A percentile compares a stretch with the other conserved stretches of the same genome.
Evolutionary conservation across 2,113 vertebrate species (phyloP).

Genomic region (Chloropsis cyanopogon): DNA sequence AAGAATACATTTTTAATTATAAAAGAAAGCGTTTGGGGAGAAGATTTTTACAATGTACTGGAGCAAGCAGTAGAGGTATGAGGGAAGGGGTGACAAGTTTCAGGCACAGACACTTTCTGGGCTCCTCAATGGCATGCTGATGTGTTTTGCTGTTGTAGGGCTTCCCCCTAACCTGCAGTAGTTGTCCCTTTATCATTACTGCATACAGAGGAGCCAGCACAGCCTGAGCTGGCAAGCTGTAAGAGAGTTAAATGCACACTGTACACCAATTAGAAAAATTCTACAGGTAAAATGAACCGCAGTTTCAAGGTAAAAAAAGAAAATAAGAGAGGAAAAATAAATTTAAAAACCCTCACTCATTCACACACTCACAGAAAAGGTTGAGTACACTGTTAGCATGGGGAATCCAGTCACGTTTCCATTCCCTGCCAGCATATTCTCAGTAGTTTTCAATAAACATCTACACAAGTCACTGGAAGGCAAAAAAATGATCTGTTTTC

Average conservation of each 20-base stretch:
- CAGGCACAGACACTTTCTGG: not conserved
- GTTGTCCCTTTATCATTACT: not conserved
- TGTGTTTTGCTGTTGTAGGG: not conserved
- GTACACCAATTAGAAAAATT: not conserved
- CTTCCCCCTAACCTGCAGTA: not conserved
- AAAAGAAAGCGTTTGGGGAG: not conserved
- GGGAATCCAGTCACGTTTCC: not conserved
- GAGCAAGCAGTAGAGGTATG: not conserved
- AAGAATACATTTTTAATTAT: not conserved
- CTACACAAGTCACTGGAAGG: conserved; percentile 63
- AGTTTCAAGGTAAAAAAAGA: not conserved
- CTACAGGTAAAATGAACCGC: not conserved
- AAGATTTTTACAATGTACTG: not conserved
- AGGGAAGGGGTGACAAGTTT: not conserved
- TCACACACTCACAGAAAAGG: not conserved
- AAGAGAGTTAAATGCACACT: not conserved
- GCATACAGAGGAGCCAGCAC: not conserved
- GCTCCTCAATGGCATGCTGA: not conserved
- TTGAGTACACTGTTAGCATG: not conserved
- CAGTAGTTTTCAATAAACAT: conserved; percentile 53
- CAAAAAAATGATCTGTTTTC: conserved; percentile 52
- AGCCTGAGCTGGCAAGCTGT: not conserved
- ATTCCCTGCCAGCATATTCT: conserved; percentile 14
- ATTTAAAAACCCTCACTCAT: not conserved
- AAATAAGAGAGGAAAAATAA: not conserved